Base-by-base conservation (phyloP, 2,888 invertebrate species). In the Margaritifera margaritifera region DNA sequence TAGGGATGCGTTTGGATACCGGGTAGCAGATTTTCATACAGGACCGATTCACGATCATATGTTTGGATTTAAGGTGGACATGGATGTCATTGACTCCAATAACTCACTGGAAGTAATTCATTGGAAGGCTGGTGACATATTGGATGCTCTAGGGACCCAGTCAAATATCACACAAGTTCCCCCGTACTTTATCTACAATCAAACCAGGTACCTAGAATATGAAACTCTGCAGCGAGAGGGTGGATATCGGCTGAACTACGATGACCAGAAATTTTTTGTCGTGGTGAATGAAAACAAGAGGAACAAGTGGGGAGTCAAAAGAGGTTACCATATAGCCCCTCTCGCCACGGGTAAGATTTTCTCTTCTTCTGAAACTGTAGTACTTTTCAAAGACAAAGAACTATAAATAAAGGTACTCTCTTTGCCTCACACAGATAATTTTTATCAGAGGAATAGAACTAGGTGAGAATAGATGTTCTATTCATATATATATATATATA, bases 1-100 rank as follows among this genome's bases (percentile, higher is more conserved):
- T 3, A 72, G 74, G 11, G 77, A 78, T 59, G 74, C 80, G 4
- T 82, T 82, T 62, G 82, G 82, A 2, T 82, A 79, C 68, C 69
- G 77, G 61, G 62, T 82, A 20, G 53, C 69, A 4, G 72, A 75
- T 20, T 75, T 68, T 62, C 68, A 68, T 20, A 75, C 79, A 6
- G 82, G 82, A 18, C 75, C 71, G 20, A 78, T 82, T 42, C 82
- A 82, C 63, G 80, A 80, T 55, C 83, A 83, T 57, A 78, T 77
- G 62, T 83, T 83, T 59, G 80, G 78, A 15, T 80, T 80, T 60
- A 80, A 80, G 66, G 83, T 81, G 3, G 83, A 83, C 57, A 64
- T 83, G 6, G 83, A 83, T 56, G 65, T 83, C 15, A 59, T 77
- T 1, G 79, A 72, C 15, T 71, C 74, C 11, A 64, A 75, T 2